A percentile compares a stretch with the other conserved stretches of the same genome.
phyloP scores from a whole-genome alignment of 2,888 invertebrate genomes.

The Melolontha melolontha region DNA sequence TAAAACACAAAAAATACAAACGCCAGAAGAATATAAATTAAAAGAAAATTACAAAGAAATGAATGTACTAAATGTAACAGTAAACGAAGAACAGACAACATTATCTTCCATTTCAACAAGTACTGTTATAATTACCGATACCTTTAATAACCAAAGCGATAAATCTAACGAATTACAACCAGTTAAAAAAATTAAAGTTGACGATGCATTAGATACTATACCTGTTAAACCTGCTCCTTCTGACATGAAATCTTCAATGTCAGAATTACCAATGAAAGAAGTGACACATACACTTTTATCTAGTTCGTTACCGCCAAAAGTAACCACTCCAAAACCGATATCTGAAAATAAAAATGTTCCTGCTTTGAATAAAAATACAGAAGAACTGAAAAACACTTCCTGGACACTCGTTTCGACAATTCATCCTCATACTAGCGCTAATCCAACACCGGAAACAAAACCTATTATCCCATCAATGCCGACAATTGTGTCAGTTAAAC shows the following conservation, averaged over 20 bases:
- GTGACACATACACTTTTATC: slow-evolving; percentile 3
- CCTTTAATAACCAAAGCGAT: background rate
- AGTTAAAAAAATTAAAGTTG: slow-evolving; percentile 29
- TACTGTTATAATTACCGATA: background rate
- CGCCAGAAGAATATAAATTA: too few species aligned
- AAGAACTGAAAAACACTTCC: slow-evolving; percentile 48
- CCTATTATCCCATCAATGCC: slow-evolving; percentile 33
- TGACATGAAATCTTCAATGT: slow-evolving; percentile 15
- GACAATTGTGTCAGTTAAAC: slow-evolving; percentile 65
- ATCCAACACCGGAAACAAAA: slow-evolving; percentile 44
- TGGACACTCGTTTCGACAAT: slow-evolving; percentile 74
- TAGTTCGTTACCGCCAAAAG: slow-evolving; percentile 41
- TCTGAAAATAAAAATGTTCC: slow-evolving; percentile 40
- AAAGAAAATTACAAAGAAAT: too few species aligned
- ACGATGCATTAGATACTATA: background rate
- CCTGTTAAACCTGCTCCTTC: too few species aligned
- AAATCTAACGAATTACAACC: slow-evolving; percentile 14
- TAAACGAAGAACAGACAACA: slow-evolving; percentile 8
- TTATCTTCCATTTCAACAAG: background rate
- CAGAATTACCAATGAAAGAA: background rate
- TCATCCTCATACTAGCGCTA: slow-evolving; percentile 63
- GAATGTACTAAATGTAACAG: background rate
- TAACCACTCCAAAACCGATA: slow-evolving; percentile 41
- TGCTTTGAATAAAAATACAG: background rate
- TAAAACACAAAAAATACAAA: too few species aligned